These are phyloP conservation scores for Morelia viridis DNA, from an alignment of 2,797 vertebrate species.

Conservation along the genomic window DNA sequence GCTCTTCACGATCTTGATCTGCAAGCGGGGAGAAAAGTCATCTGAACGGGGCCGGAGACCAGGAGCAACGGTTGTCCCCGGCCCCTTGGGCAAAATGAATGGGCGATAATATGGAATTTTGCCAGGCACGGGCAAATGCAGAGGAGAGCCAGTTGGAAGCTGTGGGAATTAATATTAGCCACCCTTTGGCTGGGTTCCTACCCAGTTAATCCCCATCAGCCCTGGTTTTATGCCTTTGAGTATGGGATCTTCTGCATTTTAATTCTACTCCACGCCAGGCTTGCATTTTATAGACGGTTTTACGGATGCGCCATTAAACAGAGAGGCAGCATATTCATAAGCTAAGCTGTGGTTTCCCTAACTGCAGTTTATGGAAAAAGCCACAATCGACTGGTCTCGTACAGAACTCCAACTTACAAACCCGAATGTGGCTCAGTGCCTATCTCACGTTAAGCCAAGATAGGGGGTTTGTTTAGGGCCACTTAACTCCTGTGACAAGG, in stretches of 20 bases:
- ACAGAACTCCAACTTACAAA: neutral
- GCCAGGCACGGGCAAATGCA: neutral
- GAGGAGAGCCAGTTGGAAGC: neutral
- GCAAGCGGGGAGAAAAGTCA: neutral
- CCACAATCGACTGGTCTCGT: neutral
- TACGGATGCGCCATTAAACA: neutral
- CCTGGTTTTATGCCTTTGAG: neutral
- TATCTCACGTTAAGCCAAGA: neutral
- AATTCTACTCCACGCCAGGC: neutral
- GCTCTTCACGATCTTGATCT: conserved; percentile 84
- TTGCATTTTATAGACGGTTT: no score
- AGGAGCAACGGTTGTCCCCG: neutral
- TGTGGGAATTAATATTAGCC: neutral
- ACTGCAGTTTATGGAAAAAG: neutral
- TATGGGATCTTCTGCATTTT: neutral
- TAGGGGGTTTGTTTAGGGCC: neutral
- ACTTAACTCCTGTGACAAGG: neutral
- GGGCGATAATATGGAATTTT: neutral
- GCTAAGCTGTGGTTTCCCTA: neutral
- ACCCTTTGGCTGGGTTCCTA: neutral
- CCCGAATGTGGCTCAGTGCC: neutral
- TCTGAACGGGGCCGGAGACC: neutral
- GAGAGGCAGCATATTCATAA: neutral
- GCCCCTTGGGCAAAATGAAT: neutral
- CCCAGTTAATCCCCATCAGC: neutral